Base-by-base conservation (phyloP, 2,113 vertebrate species). In the Sigmodon hispidus region DNA sequence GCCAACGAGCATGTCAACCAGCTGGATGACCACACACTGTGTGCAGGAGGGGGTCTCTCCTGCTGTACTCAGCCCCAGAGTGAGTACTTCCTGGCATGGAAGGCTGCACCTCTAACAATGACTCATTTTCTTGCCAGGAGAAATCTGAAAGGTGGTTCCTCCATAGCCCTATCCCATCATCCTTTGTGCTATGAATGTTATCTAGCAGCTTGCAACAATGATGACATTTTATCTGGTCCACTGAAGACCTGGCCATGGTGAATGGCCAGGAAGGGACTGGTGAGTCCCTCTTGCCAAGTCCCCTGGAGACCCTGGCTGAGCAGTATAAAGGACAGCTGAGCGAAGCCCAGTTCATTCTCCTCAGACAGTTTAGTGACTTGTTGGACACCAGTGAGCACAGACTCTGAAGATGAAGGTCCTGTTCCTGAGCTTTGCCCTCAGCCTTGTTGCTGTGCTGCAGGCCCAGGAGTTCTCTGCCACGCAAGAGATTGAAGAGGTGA, bases 331-430 rank as follows among this genome's bases (percentile, higher is more conserved):
- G 31, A 75, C 9, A 0, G 26, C 34, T 0, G 63, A n/a, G 24
- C 0, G 24, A 40, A 48, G 45, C 26, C 34, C 0, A 0, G 40
- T 40, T 26, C 86, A 88, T 52, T 43, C 26, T 43, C 43, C 31
- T n/a, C 15, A n/a, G 12, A n/a, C 55, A n/a, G 31, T 16, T 0
- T 0, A 94, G 90, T 3, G 76, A 52, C 55, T 72, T 26, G n/a
- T 5, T 0, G 0, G n/a, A 22, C 1, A 0, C 45, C 70, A 0
- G 40, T 7, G 70, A 31, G 36, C 24, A 0, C 40, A 36, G n/a
- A 89, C 36, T 59, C 65, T 29, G 1, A 55, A 40, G 29, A 97
- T 97, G 96, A 87, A 67, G 89, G 40, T 43, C 61, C 81, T 96
- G 89, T 26, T 97, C 19, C n/a, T 96, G 75, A 43, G 55, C 24